Percentiles rank a stretch among this genome's conserved stretches.
Evolutionary conservation across 2,888 invertebrate species (phyloP).

Genomic region (Criorhina ranunculi): DNA sequence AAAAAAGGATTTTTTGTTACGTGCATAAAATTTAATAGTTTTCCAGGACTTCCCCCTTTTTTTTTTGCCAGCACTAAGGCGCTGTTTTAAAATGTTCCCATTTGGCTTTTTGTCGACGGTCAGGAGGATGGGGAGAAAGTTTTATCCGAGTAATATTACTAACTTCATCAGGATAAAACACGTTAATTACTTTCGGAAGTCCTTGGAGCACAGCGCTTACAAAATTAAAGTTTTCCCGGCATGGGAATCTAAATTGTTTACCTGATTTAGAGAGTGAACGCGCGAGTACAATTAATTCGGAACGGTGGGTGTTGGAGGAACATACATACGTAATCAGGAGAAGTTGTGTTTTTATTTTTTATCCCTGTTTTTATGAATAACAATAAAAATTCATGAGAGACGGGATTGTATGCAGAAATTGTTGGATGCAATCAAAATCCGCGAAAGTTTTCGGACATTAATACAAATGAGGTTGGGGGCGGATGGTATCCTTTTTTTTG

Average conservation of each 20-base stretch:
- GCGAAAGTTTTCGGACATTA: constrained; percentile 39
- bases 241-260: constrained; percentile 55
- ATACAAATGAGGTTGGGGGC: constrained; percentile 18
- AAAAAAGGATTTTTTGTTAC: constrained; percentile 42
- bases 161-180: constrained; percentile 42
- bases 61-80: not conserved
- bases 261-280: constrained; percentile 47
- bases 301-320: not conserved
- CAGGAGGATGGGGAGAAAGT: constrained; percentile 8
- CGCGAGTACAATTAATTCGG: constrained; percentile 13
- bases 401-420: constrained; percentile 41
- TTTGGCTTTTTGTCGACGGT: not conserved
- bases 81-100: constrained; percentile 6
- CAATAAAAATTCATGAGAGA: constrained; percentile 70
- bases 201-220: constrained; percentile 38
- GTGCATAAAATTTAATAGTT: constrained; percentile 62
- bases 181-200: constrained; percentile 61
- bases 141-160: constrained; percentile 17
- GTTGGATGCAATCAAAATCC: constrained; percentile 42
- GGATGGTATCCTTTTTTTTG: constrained; percentile 2
- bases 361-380: constrained; percentile 34
- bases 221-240: constrained; percentile 40
- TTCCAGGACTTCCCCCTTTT: constrained; percentile 15
- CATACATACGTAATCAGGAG: not conserved
- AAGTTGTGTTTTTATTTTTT: not conserved